These are phyloP conservation scores for Drosophila antonietae DNA, from an alignment of 2,888 invertebrate genomes.

Conservation along the genomic window DNA sequence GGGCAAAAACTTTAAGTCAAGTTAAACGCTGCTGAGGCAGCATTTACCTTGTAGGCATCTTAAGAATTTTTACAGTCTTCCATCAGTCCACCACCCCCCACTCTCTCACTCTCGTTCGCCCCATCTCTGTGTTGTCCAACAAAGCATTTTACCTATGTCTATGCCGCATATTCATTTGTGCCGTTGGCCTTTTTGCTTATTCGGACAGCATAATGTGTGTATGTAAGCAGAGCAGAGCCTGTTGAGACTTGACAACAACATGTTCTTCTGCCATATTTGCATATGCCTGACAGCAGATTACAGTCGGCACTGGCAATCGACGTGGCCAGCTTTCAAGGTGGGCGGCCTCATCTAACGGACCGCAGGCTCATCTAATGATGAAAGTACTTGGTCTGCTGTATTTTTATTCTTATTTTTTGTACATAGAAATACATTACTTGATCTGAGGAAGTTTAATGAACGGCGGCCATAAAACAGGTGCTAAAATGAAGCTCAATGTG, in stretches of 20 bases:
- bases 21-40: slow-evolving; percentile 33
- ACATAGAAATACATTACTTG: not conserved
- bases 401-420: slow-evolving; percentile 10
- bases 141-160: slow-evolving; percentile 46
- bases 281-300: slow-evolving; percentile 49
- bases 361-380: slow-evolving; percentile 17
- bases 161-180: slow-evolving; percentile 50
- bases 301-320: slow-evolving; percentile 16
- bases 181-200: slow-evolving; percentile 37
- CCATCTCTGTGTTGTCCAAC: not conserved
- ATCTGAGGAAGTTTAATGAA: slow-evolving; percentile 2
- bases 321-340: slow-evolving; percentile 1
- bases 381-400: slow-evolving; percentile 16
- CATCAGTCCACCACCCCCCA: not conserved
- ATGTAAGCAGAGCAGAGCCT: slow-evolving; percentile 7
- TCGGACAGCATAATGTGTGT: slow-evolving; percentile 47
- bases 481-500: not conserved
- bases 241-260: slow-evolving; percentile 45
- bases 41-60: slow-evolving; percentile 47
- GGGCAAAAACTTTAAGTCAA: slow-evolving; percentile 47
- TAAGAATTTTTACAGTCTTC: slow-evolving; percentile 57
- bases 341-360: not conserved
- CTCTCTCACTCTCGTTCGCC: not conserved
- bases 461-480: slow-evolving; percentile 2
- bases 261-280: slow-evolving; percentile 38